Base-by-base conservation (phyloP, 2,113 vertebrate species). In the Camelus bactrianus region DNA sequence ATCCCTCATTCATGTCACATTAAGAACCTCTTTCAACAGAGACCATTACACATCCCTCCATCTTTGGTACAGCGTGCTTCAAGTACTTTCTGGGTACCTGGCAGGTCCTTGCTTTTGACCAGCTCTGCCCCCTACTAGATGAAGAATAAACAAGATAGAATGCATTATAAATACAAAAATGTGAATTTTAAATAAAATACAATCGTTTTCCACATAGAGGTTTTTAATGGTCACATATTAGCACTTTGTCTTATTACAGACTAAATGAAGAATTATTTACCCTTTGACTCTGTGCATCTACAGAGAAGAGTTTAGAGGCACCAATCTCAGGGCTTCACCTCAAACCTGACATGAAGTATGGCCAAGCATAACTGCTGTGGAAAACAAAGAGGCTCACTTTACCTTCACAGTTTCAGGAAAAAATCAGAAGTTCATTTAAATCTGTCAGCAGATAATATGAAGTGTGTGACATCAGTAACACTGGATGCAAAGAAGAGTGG, bases 401-500 rank as follows among this genome's bases (percentile, higher is more conserved):
- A 94, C 48, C 56, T 60, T 64, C 46, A 54, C 2, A 70, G 8
- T 2, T 75, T 95, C 19, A 87, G 70, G 69, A 56, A 93, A 86
- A 93, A 91, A 42, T 30, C 75, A 69, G 12, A 73, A 38, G 2
- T 79, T 64, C 62, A 38, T 93, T 97, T 95, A 65, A 97, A 97
- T 72, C 20, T 85, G 6, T 38, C 95, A 93, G 73, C 92, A 94
- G 24, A 89, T 95, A 64, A 50, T 92, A 97, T 82, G 83, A 97
- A 48, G 17, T 42, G 96, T 92, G 94, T 93, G 24, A 97, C 98
- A 98, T 70, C 85, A 77, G 35, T 92, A 98, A 97, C 90, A 96
- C 60, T 94, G 77, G 64, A 86, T 90, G 15, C 77, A 96, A 81
- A 94, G 94, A 16, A 58, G 96, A 48, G 70, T 89, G 28, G 38